These are phyloP conservation scores for Rhagologus leucostigma DNA, from an alignment of 2,113 vertebrate genomes.

Conservation along the genomic window DNA sequence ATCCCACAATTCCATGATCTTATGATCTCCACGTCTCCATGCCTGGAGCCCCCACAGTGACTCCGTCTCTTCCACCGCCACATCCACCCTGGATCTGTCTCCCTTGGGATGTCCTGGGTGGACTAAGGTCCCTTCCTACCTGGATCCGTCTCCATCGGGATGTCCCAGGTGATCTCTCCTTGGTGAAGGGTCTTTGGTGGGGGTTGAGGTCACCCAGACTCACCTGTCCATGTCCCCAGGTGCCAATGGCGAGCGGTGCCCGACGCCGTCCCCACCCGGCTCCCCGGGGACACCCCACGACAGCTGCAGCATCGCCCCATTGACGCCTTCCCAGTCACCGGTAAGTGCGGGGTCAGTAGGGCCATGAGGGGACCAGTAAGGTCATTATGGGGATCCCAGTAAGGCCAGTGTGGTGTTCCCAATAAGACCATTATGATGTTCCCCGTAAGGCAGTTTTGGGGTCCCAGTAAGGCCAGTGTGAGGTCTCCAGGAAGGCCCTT, in stretches of 20 bases:
- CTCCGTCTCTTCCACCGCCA: neutral
- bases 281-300: constrained; percentile 72
- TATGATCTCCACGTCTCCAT: neutral
- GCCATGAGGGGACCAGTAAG: neutral
- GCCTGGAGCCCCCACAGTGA: neutral
- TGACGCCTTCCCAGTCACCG: constrained; percentile 88
- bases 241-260: constrained; percentile 65
- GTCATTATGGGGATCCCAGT: neutral
- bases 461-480: too few relatives aligned
- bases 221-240: constrained; percentile 40
- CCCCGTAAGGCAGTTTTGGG: neutral
- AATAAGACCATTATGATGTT: rapidly evolving
- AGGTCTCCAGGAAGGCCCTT: neutral
- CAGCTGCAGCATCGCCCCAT: constrained; percentile 87
- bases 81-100: rapidly evolving
- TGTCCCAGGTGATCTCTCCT: too few relatives aligned
- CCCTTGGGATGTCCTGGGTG: too few relatives aligned
- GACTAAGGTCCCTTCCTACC: too few relatives aligned
- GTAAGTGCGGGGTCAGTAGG: constrained; percentile 54
- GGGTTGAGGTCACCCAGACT: rapidly evolving
- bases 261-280: constrained; percentile 74
- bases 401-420: neutral
- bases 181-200: too few relatives aligned
- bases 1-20: neutral
- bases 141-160: too few relatives aligned